Evolutionary conservation across 2,888 invertebrate genomes (phyloP), one percentile per base, ranked within the genome.

Genomic region (Drosophila putrida): DNA sequence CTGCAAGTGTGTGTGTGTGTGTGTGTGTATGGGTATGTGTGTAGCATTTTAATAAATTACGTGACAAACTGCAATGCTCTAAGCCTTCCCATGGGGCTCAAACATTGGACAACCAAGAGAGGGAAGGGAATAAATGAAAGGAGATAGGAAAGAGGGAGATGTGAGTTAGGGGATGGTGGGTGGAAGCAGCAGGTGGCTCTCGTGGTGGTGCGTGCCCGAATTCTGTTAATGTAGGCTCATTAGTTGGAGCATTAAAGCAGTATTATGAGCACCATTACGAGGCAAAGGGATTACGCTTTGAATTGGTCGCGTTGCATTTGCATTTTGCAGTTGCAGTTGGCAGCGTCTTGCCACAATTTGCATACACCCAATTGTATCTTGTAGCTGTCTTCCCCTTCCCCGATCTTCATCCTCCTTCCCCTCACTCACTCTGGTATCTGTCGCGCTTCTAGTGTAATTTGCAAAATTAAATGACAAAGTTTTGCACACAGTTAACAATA

Each of bases 401-500:
- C 46, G n/a, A 31, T 10, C 15, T 2, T 36, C 6, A n/a, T n/a
- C 0, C 6, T 27, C 43, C n/a, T n/a, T 25, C 6, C 36, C n/a
- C 8, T 10, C 15, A 8, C 25, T 1, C 5, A 4, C 39, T 9
- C 39, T 33, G 53, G 43, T 67, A 39, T 65, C 60, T 62, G 47
- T 63, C 58, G 51, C 73, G 49, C 54, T 68, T 71, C 66, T 27
- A 62, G 75, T 62, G 75, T 78, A 88, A 84, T 84, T 86, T 72
- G 75, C 71, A 63, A 72, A 86, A 87, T 78, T 71, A 84, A 86
- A 86, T 89, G 85, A 87, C 89, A 87, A 86, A 86, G 84, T 86
- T 86, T 85, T 77, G 83, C 88, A 82, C 89, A 78, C 84, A 80
- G 85, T 84, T 89, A 89, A 86, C 85, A 87, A 82, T 89, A 86